These are phyloP conservation scores for Dugesia japonica DNA, from an alignment of 2,888 invertebrate species.

Conservation along the genomic window DNA sequence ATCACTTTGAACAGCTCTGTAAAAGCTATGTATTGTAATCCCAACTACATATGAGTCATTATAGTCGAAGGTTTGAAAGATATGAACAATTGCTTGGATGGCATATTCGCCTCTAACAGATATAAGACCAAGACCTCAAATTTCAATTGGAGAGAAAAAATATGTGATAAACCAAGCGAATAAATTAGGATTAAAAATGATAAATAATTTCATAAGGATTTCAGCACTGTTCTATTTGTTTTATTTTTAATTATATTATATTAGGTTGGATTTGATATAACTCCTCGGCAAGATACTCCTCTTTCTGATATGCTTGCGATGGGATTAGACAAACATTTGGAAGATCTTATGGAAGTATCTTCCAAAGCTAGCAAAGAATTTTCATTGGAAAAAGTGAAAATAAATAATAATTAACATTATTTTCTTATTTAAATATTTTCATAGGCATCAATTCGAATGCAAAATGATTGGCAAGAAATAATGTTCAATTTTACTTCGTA, in stretches of 20 bases:
- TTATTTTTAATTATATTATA: background rate
- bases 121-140: too few species aligned
- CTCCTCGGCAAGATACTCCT: constrained; percentile 54
- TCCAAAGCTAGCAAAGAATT: constrained; percentile 76
- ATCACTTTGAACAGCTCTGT: too few species aligned
- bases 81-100: too few species aligned
- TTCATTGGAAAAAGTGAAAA: constrained; percentile 56
- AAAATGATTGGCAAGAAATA: constrained; percentile 57
- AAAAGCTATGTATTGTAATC: too few species aligned
- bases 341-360: constrained; percentile 66
- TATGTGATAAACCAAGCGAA: too few species aligned
- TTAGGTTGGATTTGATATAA: constrained; percentile 56
- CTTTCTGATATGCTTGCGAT: constrained; percentile 71
- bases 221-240: too few species aligned
- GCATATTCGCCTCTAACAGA: too few species aligned
- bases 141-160: too few species aligned
- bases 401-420: background rate
- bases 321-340: constrained; percentile 44
- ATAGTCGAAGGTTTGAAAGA: too few species aligned
- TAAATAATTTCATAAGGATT: too few species aligned
- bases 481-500: constrained; percentile 57
- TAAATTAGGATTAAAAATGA: too few species aligned
- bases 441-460: constrained; percentile 52
- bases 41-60: too few species aligned
- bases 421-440: background rate